phyloP scores from a whole-genome alignment of 2,113 vertebrate genomes.

The Dicaeum eximium region DNA sequence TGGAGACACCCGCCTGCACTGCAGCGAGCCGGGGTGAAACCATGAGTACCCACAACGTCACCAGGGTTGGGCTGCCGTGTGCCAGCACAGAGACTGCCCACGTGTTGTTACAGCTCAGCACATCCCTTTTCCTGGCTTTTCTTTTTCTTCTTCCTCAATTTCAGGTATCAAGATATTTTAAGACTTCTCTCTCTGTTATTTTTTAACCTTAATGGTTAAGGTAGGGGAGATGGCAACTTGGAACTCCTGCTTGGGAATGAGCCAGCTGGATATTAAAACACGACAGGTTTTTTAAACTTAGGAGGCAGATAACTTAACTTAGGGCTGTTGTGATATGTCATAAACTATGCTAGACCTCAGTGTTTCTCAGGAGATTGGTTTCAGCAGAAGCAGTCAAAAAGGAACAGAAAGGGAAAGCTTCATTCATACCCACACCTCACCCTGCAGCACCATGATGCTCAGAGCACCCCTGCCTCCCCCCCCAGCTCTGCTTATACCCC shows the following conservation, averaged over 20 bases:
- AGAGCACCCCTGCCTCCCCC: background rate
- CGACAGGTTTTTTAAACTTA: background rate
- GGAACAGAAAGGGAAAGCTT: background rate
- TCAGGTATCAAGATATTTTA: background rate
- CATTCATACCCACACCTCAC: background rate
- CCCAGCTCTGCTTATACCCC: background rate
- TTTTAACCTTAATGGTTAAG: background rate
- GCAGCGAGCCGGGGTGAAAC: background rate
- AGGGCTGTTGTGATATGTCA: background rate
- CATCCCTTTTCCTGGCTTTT: background rate
- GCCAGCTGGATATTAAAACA: background rate
- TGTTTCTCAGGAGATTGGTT: background rate
- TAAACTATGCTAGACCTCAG: rapidly evolving
- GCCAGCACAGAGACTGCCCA: background rate
- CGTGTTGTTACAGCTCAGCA: background rate
- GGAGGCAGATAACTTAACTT: no score
- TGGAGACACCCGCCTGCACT: background rate
- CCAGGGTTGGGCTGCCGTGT: background rate
- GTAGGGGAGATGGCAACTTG: background rate
- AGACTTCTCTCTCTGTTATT: background rate
- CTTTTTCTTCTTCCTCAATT: background rate
- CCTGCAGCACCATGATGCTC: background rate
- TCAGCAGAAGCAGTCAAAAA: background rate
- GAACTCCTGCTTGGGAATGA: background rate
- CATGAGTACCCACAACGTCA: background rate